Evolutionary conservation across 2,113 vertebrate genomes (phyloP), one percentile per base, ranked within the genome.

Genomic region (Cyprinodon tularosa): DNA sequence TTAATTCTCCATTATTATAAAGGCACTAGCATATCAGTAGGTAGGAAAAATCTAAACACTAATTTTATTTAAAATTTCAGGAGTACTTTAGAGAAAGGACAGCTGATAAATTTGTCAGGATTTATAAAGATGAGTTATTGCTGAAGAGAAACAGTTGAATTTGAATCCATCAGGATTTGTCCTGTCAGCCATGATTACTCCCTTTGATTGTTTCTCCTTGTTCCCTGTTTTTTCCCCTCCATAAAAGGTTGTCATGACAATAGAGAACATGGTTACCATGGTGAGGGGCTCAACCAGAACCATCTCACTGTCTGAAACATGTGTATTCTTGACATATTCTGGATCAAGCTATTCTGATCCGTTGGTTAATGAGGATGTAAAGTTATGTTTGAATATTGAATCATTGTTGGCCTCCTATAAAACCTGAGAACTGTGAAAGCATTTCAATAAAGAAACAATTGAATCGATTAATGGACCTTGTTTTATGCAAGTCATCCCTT

Each of bases 191-290:
- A 69, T 67, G 45, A 84, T 83, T 72, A 75, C 72, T 79, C 68
- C 66, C 86, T 79, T 86, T 86, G 72, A 89, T 84, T 77, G 68
- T 87, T 85, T 82, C 80, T 83, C 76, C 78, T 66, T 77, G 53
- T 75, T 85, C 82, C 71, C 80, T 69, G 61, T 86, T 80, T 82
- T 83, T 68, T 20, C 64, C 39, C 81, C 86, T 86, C 85, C 40
- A 70, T 86, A 89, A 84, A 81, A 76, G 84, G 94, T 95, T 94
- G 93, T 93, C 93, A 94, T 94, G 94, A 92, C 86, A 76, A 94
- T 93, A 78, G 80, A 81, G 91, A 94, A 91, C 82, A 84, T 80
- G 74, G 94, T 95, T 94, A 92, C 94, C 93, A 94, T 94, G 93
- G 93, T 90, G 93, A 94, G 85, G 84, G 76, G 80, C 90, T 93